These are phyloP conservation scores for Drosophila mojavensis DNA, from an alignment of 1,140 invertebrate genomes.

Conservation along the genomic window DNA sequence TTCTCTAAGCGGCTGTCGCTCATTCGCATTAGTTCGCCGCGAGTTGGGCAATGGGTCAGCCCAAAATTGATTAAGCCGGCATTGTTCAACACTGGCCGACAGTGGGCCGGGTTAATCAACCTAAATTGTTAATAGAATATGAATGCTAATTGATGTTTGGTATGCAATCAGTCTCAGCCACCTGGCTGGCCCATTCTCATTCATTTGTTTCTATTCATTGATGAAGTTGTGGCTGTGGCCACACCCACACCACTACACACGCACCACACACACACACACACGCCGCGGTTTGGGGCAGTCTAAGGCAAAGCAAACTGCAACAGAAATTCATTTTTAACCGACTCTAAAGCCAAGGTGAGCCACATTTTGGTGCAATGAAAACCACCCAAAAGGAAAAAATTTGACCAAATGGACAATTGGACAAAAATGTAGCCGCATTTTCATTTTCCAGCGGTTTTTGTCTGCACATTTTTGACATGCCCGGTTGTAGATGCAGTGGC, in stretches of 20 bases:
- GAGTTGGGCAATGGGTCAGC: constrained; percentile 1
- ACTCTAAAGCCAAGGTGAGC: constrained; percentile 69
- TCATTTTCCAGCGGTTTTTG: constrained; percentile 20
- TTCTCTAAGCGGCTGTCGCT: too few relatives aligned
- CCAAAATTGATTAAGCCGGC: constrained; percentile 12
- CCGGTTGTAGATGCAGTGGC: constrained; percentile 32
- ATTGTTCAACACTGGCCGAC: constrained; percentile 3
- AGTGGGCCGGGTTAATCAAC: constrained; percentile 35
- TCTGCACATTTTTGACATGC: constrained; percentile 38
- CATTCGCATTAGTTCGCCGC: background rate
- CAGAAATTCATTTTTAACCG: constrained; percentile 16
- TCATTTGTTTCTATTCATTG: constrained; percentile 73
- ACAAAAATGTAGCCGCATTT: constrained; percentile 58
- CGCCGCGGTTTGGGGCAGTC: background rate
- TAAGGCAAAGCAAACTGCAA: constrained; percentile 12
- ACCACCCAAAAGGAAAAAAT: constrained; percentile 41
- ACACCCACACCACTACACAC: constrained; percentile 36
- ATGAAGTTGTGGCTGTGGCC: constrained; percentile 57
- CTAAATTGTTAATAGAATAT: constrained; percentile 21
- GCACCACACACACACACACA: constrained; percentile 26
- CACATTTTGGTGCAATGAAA: constrained; percentile 70
- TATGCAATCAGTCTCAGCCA: constrained; percentile 56
- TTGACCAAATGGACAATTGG: constrained; percentile 58
- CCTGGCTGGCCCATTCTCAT: constrained; percentile 75
- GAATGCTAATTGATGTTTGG: constrained; percentile 52